Percentiles rank a stretch among this genome's conserved stretches.
These are phyloP conservation scores for Diuraphis noxia DNA, from an alignment of 1,140 invertebrate species.

Conservation along the genomic window DNA sequence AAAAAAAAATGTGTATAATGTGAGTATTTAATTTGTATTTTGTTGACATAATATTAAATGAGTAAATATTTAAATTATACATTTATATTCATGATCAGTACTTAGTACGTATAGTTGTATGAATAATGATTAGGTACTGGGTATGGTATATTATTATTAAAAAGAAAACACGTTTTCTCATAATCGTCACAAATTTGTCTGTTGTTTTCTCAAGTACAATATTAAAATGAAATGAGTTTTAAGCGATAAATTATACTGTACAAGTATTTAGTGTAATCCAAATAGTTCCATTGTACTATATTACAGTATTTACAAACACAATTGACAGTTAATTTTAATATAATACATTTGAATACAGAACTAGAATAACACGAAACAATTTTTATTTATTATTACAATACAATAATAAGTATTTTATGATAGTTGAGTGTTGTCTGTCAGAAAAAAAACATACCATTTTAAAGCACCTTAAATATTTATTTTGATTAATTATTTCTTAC, in stretches of 20 bases:
- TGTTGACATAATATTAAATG: not conserved
- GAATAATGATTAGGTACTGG: not conserved
- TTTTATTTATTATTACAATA: not conserved
- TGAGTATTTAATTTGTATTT: not conserved
- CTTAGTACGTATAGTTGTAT: not conserved
- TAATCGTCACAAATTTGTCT: not conserved
- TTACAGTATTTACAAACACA: not conserved
- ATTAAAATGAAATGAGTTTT: not conserved
- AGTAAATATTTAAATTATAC: not conserved
- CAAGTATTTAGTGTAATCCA: not conserved
- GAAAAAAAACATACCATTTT: not conserved
- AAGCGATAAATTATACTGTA: not conserved
- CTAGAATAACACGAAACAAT: not conserved
- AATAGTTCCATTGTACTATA: not conserved
- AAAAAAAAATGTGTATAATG: not conserved
- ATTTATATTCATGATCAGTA: not conserved
- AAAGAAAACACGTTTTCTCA: not conserved
- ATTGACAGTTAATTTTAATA: not conserved
- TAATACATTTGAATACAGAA: not conserved
- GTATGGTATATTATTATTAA: not conserved
- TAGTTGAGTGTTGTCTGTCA: not conserved
- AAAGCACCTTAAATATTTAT: not conserved
- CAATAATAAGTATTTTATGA: constrained; percentile 2
- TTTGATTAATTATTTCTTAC: not conserved
- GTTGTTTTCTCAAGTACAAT: not conserved